Conservation (phyloP, 2,888 invertebrate genomes). For the Anthophora plumipes region DNA sequence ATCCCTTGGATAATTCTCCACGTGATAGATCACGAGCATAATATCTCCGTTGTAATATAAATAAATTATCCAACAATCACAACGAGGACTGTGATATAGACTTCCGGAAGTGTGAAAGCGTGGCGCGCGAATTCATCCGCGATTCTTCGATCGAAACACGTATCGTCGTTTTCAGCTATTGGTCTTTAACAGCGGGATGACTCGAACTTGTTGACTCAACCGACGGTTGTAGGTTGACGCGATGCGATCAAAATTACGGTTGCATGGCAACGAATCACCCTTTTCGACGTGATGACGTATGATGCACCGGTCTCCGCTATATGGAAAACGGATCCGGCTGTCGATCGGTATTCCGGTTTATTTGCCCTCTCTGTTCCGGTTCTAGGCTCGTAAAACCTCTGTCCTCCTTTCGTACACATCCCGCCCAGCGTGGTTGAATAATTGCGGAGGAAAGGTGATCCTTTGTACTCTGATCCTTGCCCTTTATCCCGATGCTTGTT, state of each 20-base stretch:
- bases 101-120: conserved; percentile 30
- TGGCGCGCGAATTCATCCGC: conserved; percentile 1
- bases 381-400: neutral
- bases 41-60: conserved; percentile 4
- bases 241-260: conserved; percentile 50
- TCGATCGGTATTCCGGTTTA: conserved; percentile 21
- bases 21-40: conserved; percentile 4
- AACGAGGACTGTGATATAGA: conserved; percentile 2
- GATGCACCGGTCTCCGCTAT: neutral
- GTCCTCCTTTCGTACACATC: conserved; percentile 11
- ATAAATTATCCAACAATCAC: conserved; percentile 17
- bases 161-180: conserved; percentile 4
- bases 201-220: no score
- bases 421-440: conserved; percentile 42
- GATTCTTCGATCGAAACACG: neutral
- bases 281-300: conserved; percentile 34
- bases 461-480: conserved; percentile 47
- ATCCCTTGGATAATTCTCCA: neutral
- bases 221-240: conserved; percentile 2
- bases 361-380: neutral
- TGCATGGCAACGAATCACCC: conserved; percentile 52
- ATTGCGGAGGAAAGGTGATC: conserved; percentile 61
- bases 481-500: conserved; percentile 43
- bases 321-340: conserved; percentile 36
- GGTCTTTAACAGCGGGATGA: conserved; percentile 15